Conservation (phyloP, 2,888 invertebrate genomes). For the Adineta ricciae region DNA sequence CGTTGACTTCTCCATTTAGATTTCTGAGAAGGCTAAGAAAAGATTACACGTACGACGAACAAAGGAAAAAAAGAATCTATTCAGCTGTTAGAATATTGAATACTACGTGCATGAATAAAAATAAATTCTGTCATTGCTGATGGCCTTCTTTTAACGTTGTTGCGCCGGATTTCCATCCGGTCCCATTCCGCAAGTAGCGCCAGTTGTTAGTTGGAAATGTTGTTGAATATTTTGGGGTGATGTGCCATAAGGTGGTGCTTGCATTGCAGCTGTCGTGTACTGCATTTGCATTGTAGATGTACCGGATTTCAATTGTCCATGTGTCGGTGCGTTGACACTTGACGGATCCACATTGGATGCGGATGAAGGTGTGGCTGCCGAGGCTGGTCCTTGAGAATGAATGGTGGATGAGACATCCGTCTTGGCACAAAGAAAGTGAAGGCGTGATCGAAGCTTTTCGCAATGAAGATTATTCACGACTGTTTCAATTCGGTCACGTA, state of each 20-base stretch:
- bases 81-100: not conserved
- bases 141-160: not conserved
- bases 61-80: not conserved
- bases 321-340: not conserved
- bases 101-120: not conserved
- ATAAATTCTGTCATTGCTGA: not conserved
- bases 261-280: not conserved
- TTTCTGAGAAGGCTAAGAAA: not conserved
- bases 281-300: not conserved
- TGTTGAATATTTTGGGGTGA: not conserved
- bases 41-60: not conserved
- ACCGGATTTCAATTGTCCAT: not conserved
- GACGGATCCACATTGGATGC: not conserved
- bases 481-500: slow-evolving; percentile 79
- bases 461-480: slow-evolving; percentile 67
- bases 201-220: not conserved
- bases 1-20: not conserved
- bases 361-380: not conserved
- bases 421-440: not conserved
- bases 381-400: not conserved
- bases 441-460: slow-evolving; percentile 10
- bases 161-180: not conserved
- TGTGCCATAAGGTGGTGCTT: not conserved
- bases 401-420: not conserved
- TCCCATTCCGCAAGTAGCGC: not conserved